These are phyloP conservation scores for Varanus komodoensis DNA, from an alignment of 2,113 vertebrate species.

Conservation along the genomic window DNA sequence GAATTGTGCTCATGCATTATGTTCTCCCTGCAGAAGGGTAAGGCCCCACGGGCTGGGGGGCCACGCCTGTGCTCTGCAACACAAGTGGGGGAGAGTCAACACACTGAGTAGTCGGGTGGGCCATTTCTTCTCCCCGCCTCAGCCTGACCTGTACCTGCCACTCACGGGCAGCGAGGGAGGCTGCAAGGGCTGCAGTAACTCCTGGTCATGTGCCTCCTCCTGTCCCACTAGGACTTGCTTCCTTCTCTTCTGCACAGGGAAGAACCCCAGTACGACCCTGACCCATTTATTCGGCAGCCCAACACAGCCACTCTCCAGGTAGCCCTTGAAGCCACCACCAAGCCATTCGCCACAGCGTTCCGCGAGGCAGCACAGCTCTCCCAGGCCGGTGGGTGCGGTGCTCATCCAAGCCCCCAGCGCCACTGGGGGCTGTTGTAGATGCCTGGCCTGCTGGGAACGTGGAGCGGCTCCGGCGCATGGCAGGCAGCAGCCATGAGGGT, in stretches of 20 bases:
- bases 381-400: not conserved
- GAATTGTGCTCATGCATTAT: conserved; percentile 66
- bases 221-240: not conserved
- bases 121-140: not conserved
- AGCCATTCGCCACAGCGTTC: not conserved
- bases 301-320: too few species aligned
- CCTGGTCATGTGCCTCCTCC: too few species aligned
- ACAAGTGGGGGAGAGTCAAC: conserved; percentile 59
- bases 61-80: conserved; percentile 27
- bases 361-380: not conserved
- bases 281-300: too few species aligned
- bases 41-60: conserved; percentile 67
- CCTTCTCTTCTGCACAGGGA: not conserved
- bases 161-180: too few species aligned
- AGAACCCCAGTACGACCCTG: not conserved
- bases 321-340: not conserved
- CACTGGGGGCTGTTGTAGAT: not conserved
- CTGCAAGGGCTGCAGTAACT: not conserved
- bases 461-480: not conserved
- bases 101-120: conserved; percentile 9
- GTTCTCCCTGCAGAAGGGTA: conserved; percentile 73
- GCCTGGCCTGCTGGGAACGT: not conserved
- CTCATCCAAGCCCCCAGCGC: not conserved
- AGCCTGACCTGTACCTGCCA: not conserved
- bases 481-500: too few species aligned